Percentiles rank a stretch among this genome's conserved stretches.
Evolutionary conservation across 2,113 vertebrate species (phyloP).

Genomic region (Phalacrocorax carbo): DNA sequence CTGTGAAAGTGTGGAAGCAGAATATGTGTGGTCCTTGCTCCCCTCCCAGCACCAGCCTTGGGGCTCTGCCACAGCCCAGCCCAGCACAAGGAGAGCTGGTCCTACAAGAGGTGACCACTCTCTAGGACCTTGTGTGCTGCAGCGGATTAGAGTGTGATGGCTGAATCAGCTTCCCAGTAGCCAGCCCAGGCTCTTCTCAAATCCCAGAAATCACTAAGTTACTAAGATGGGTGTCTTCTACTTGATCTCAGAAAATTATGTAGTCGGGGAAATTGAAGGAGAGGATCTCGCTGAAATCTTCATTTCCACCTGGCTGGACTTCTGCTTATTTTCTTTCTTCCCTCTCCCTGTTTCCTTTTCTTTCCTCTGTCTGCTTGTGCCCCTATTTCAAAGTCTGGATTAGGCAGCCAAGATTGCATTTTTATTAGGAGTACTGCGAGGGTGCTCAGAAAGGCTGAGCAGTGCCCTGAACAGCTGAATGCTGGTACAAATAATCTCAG

Average conservation of each 20-base stretch:
- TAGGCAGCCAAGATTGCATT: not conserved
- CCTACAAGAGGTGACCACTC: not conserved
- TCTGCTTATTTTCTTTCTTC: not conserved
- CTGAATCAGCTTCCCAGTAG: not conserved
- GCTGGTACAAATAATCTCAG: not conserved
- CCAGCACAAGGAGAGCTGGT: not conserved
- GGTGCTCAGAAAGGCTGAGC: conserved; percentile 10
- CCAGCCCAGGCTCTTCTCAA: not conserved
- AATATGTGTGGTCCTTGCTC: rapidly evolving
- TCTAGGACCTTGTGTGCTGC: not conserved
- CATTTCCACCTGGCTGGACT: not conserved
- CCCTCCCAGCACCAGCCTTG: not conserved
- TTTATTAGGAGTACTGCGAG: not conserved
- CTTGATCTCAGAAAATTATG: not conserved
- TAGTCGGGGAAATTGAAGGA: not conserved
- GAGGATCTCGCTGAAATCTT: not conserved
- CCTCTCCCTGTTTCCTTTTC: not conserved
- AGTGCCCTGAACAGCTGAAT: not conserved
- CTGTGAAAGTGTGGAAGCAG: rapidly evolving
- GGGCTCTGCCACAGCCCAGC: not conserved
- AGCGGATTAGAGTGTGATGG: not conserved
- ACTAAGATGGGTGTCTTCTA: not conserved
- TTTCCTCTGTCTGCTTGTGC: not conserved
- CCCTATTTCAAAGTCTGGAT: not conserved
- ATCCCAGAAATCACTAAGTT: not conserved